These are phyloP conservation scores for Pachymerium ferrugineum DNA, from an alignment of 2,888 invertebrate species.

Conservation along the genomic window DNA sequence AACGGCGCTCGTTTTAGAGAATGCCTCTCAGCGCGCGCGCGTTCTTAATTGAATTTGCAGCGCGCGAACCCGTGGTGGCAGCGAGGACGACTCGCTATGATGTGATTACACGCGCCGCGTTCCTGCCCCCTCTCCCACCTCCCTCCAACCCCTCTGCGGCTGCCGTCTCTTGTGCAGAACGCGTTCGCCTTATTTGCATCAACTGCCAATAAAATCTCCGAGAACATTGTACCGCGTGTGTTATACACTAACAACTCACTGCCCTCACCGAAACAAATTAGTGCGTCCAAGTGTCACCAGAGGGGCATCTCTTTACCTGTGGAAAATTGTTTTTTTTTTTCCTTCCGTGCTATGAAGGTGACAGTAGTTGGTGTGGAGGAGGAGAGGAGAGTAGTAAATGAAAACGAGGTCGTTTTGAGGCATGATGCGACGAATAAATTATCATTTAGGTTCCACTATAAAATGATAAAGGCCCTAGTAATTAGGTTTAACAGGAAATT, in stretches of 20 bases:
- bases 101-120: conserved; percentile 4
- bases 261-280: conserved; percentile 9
- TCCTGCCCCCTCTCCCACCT: background rate
- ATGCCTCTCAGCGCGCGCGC: conserved; percentile 3
- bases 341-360: background rate
- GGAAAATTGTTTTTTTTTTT: background rate
- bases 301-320: background rate
- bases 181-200: conserved; percentile 9
- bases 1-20: background rate
- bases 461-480: conserved; percentile 9
- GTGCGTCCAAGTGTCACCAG: background rate
- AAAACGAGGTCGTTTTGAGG: conserved; percentile 8
- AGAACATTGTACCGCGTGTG: background rate
- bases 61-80: conserved; percentile 8
- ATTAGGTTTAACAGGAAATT: conserved; percentile 34
- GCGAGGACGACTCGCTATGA: conserved; percentile 13
- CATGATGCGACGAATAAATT: conserved; percentile 13
- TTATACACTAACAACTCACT: background rate
- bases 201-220: conserved; percentile 13
- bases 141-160: background rate
- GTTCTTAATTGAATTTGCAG: conserved; percentile 4
- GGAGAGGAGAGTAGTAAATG: background rate
- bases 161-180: background rate
- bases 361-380: background rate
- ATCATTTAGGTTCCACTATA: conserved; percentile 13